phyloP scores from a whole-genome alignment of 2,888 invertebrate genomes.

The Carcina quercana region DNA sequence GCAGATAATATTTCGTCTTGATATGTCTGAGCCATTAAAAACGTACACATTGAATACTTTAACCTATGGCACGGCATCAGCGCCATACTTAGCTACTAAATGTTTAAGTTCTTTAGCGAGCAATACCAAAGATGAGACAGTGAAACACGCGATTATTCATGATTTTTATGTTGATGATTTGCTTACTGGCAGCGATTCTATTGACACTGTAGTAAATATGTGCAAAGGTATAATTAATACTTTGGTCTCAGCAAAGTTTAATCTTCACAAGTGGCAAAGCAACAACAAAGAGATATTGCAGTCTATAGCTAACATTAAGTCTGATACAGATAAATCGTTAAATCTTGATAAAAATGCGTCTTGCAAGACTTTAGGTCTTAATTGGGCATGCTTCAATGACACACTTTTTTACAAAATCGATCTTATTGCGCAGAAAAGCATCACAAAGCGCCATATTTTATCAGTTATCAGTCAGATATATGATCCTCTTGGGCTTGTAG shows the following conservation, averaged over 20 bases:
- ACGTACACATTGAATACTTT: constrained; percentile 15
- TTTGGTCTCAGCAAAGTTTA: not conserved
- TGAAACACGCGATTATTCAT: not conserved
- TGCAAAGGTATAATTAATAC: not conserved
- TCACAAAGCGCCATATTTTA: constrained; percentile 3
- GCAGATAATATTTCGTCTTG: constrained; percentile 15
- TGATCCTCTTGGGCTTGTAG: constrained; percentile 12
- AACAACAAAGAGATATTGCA: not conserved
- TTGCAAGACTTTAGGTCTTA: not conserved
- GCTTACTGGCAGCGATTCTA: not conserved
- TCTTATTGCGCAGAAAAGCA: too few species aligned
- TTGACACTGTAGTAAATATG: not conserved
- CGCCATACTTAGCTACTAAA: constrained; percentile 19
- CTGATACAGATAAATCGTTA: not conserved
- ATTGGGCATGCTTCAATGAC: too few species aligned
- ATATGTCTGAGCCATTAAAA: constrained; percentile 11
- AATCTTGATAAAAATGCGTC: not conserved
- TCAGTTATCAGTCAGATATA: constrained; percentile 4
- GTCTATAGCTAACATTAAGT: not conserved
- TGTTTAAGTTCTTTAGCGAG: constrained; percentile 10
- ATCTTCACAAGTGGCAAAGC: not conserved
- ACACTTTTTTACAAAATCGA: too few species aligned
- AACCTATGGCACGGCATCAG: constrained; percentile 21
- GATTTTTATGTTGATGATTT: constrained; percentile 2
- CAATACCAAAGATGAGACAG: not conserved